These are phyloP conservation scores for Austrolebias charrua DNA, from an alignment of 2,797 vertebrate species.

Conservation along the genomic window DNA sequence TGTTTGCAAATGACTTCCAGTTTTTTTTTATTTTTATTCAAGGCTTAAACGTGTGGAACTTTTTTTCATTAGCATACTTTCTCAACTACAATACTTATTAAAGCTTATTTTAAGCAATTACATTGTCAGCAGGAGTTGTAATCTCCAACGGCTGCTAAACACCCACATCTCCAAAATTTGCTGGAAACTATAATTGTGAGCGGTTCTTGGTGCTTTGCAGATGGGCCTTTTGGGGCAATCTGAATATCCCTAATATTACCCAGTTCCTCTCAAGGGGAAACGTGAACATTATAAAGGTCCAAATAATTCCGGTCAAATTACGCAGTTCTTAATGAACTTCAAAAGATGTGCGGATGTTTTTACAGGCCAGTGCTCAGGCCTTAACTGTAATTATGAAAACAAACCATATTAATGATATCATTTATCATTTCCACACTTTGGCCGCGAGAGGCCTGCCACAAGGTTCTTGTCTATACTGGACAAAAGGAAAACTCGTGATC, in stretches of 20 bases:
- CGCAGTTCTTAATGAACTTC: slow-evolving; percentile 72
- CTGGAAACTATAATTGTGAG: slow-evolving; percentile 74
- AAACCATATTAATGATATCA: slow-evolving; percentile 78
- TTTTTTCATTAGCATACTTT: slow-evolving; percentile 57
- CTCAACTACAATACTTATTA: slow-evolving; percentile 71
- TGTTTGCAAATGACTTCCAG: slow-evolving; percentile 40
- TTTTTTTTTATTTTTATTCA: slow-evolving; percentile 40
- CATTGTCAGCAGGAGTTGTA: slow-evolving; percentile 75
- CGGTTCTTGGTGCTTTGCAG: slow-evolving; percentile 63
- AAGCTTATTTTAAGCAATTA: slow-evolving; percentile 72
- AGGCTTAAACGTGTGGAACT: slow-evolving; percentile 49
- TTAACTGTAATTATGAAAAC: slow-evolving; percentile 78
- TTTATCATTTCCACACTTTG: slow-evolving; percentile 78
- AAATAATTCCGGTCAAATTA: slow-evolving; percentile 74
- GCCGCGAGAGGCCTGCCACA: slow-evolving; percentile 47
- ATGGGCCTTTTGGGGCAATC: slow-evolving; percentile 67
- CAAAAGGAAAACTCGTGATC: slow-evolving; percentile 51
- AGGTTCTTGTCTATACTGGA: slow-evolving; percentile 53
- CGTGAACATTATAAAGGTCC: slow-evolving; percentile 59
- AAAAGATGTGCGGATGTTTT: slow-evolving; percentile 75
- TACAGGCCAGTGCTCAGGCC: slow-evolving; percentile 63
- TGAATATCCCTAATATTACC: slow-evolving; percentile 73
- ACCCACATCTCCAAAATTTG: slow-evolving; percentile 73
- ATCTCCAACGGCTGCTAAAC: slow-evolving; percentile 72
- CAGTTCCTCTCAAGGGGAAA: slow-evolving; percentile 67